phyloP scores from a whole-genome alignment of 2,797 vertebrate genomes.

The Argya squamiceps region DNA sequence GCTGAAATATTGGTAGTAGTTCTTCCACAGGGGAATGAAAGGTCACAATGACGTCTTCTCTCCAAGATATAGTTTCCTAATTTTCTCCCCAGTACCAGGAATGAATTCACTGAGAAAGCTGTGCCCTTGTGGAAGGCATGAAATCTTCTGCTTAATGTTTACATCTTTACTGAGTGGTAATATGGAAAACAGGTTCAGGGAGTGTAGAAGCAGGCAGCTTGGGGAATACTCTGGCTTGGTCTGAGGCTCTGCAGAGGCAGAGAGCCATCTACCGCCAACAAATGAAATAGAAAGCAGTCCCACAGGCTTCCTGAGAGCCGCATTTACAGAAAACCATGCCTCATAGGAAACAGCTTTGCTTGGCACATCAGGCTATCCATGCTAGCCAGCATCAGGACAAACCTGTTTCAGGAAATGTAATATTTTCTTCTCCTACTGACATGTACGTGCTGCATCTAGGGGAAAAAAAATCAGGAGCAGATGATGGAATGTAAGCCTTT shows the following conservation, averaged over 20 bases:
- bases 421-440: constrained; percentile 7
- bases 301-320: background rate
- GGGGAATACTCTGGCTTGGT: background rate
- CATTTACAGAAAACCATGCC: background rate
- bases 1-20: constrained; percentile 49
- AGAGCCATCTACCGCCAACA: constrained; percentile 71
- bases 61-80: constrained; percentile 64
- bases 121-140: constrained; percentile 60
- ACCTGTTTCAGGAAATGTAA: constrained; percentile 25
- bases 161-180: constrained; percentile 35
- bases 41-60: constrained; percentile 51
- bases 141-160: constrained; percentile 70
- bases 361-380: background rate
- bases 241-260: background rate
- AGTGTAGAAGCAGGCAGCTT: background rate
- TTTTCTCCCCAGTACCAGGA: constrained; percentile 43
- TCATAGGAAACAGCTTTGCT: background rate
- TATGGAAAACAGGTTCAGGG: constrained; percentile 26
- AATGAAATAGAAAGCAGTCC: background rate
- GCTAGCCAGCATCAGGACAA: constrained; percentile 7
- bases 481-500: constrained; percentile 12
- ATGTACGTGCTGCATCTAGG: background rate
- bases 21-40: constrained; percentile 60
- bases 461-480: background rate
- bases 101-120: constrained; percentile 51